Conservation (phyloP, 2,888 invertebrate species). For the Zelleria hepariella region DNA sequence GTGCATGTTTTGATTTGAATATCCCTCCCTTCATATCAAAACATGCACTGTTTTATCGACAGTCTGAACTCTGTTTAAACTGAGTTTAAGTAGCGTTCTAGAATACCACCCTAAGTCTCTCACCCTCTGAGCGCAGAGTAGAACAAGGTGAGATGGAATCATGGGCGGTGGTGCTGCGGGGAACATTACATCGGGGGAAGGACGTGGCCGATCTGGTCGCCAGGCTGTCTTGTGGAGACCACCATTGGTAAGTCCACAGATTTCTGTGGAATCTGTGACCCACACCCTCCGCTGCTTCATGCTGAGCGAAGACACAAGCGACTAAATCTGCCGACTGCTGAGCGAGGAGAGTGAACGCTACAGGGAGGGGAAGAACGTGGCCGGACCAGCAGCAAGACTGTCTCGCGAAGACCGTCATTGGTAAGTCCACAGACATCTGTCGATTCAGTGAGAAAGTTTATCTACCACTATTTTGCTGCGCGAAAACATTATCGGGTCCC, state of each 20-base stretch:
- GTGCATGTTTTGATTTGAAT: no score
- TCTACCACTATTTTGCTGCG: no score
- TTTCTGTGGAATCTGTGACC: neutral
- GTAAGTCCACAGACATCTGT: no score
- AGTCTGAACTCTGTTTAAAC: no score
- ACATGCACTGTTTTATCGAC: neutral
- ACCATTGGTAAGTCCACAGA: neutral
- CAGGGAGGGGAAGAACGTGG: conserved; percentile 67
- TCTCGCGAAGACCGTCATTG: conserved; percentile 64
- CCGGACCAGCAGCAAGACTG: conserved; percentile 72
- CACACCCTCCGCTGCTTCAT: no score
- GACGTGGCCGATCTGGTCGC: conserved; percentile 73
- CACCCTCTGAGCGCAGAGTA: conserved; percentile 82
- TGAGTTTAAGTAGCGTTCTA: no score
- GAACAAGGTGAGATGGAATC: conserved; percentile 91
- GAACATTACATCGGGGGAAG: conserved; percentile 70
- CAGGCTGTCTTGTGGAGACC: conserved; percentile 21
- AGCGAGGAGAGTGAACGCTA: conserved; percentile 86
- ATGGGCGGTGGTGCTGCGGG: conserved; percentile 88
- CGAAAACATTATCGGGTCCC: no score
- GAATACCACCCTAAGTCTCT: no score
- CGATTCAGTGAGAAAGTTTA: no score
- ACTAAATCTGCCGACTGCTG: conserved; percentile 82
- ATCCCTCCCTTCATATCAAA: no score
- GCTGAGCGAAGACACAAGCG: no score